Evolutionary conservation across 2,797 vertebrate species (phyloP), one percentile per base, ranked within the genome.

Genomic region (Delichon dasypus): DNA sequence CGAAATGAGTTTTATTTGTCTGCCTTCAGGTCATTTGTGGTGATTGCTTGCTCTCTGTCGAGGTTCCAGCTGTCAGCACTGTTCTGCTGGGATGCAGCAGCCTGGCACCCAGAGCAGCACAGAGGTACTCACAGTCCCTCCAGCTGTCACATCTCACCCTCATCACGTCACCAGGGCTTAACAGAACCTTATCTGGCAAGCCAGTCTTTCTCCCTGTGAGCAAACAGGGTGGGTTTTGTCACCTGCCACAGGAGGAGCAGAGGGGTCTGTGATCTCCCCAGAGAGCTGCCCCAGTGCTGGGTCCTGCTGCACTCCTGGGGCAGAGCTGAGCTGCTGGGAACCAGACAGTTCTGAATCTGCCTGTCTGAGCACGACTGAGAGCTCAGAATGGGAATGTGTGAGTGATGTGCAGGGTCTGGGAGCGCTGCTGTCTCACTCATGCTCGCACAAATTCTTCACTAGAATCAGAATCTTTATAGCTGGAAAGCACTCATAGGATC

Each of bases 41-140:
- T 17, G 61, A 85, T 82, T 93, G 91, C 74, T 92, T 92, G 70
- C n/a, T 80, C 70, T 76, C 77, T 88, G 74, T 19, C 51, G 95
- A 93, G 72, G 71, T 90, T 95, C 85, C 38, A 48, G 47, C 77
- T 81, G 38, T 76, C 90, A 95, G 76, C 85, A 71, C n/a, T 1
- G 2, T 10, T 53, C 73, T 86, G 61, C 48, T 65, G 84, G 93
- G 78, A 22, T 61, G 80, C 11, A 72, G 58, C 93, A 58, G 66
- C 10, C 47, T 64, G 77, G 55, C 54, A 18, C 17, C 16, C 40
- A 36, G 66, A 72, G 54, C 58, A 84, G 85, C 58, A 36, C 26
- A 0, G 9, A 74, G 50, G 34, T 7, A 19, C 38, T 38, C 51
- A 48, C 64, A 55, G 67, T 19, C 50, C 80, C 60, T 67, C 45